Conservation (phyloP, 2,888 invertebrate species). For the Timema cristinae region DNA sequence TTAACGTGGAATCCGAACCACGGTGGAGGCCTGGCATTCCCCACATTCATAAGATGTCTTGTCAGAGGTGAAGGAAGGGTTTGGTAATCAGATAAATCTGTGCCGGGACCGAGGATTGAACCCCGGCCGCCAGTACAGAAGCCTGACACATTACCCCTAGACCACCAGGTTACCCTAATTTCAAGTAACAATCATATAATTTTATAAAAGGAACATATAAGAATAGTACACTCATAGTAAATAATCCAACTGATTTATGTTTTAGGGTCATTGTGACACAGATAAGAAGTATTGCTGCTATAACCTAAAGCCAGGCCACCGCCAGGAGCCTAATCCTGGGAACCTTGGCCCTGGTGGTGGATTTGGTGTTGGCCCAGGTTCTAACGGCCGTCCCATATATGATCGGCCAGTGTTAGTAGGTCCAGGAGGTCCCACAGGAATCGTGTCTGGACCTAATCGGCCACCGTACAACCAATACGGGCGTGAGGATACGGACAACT, state of each 20-base stretch:
- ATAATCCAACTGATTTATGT: background rate
- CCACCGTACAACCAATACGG: background rate
- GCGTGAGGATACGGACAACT: background rate
- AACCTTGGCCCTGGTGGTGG: background rate
- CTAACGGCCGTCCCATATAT: background rate
- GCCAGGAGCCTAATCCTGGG: background rate
- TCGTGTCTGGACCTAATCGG: background rate
- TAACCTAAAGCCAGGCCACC: background rate
- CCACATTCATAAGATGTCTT: too few relatives aligned
- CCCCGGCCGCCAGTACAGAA: too few relatives aligned
- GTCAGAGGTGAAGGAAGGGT: too few relatives aligned
- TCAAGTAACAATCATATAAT: too few relatives aligned
- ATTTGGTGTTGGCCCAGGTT: background rate
- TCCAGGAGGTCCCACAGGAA: background rate
- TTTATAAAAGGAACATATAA: too few relatives aligned
- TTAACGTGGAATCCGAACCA: too few relatives aligned
- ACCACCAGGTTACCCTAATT: too few relatives aligned
- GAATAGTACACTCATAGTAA: too few relatives aligned
- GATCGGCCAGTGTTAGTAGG: background rate
- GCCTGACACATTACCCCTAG: too few relatives aligned
- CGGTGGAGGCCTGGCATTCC: too few relatives aligned
- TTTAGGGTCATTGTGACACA: background rate
- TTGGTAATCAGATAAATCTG: too few relatives aligned
- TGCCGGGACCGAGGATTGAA: too few relatives aligned
- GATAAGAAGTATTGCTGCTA: conserved; percentile 12